Evolutionary conservation across 2,797 vertebrate species (phyloP), one percentile per base, ranked within the genome.

Genomic region (Odontamblyopus rebecca): DNA sequence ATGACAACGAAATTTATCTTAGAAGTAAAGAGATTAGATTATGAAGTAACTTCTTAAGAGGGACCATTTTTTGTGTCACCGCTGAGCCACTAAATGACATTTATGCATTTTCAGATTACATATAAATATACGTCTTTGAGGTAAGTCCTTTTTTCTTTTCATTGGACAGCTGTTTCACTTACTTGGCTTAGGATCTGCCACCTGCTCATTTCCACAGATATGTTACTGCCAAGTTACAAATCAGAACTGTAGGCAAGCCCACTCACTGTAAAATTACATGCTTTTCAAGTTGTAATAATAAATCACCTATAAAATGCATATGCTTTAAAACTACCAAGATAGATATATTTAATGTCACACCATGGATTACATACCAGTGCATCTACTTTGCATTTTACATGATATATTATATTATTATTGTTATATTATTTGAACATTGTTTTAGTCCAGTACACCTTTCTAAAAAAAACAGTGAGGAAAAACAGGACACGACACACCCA

Each of bases 391-490:
- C 23, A 13, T 27, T 57, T 27, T 27, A 59, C 1, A 15, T 59
- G 11, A 18, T 2, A n/a, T 19, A 4, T 0, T 48, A 48, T 48
- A 48, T 48, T 48, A 15, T 48, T 7, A 23, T 23, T 48, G 44
- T 57, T 12, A 26, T 12, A 26, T 57, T 57, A 26, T 59, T 59
- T 13, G 11, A 30, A 57, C 27, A 16, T 6, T 16, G 5, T 30
- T 60, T 60, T 60, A 30, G 26, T 60, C 57, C 61, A 62, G 4
- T 4, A 19, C 12, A 30, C 0, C 2, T 38, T 30, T 13, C 26
- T 9, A 72, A 67, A 78, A 56, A 70, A 56, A 70, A 69, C 41
- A 48, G 60, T 53, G 44, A 59, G 68, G n/a, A 18, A 67, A 57
- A 80, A 74, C 60, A 76, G 48, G 61, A 48, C 44, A 48, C 1